Conservation (phyloP, 2,113 vertebrate species). For the Platysternon megacephalum region DNA sequence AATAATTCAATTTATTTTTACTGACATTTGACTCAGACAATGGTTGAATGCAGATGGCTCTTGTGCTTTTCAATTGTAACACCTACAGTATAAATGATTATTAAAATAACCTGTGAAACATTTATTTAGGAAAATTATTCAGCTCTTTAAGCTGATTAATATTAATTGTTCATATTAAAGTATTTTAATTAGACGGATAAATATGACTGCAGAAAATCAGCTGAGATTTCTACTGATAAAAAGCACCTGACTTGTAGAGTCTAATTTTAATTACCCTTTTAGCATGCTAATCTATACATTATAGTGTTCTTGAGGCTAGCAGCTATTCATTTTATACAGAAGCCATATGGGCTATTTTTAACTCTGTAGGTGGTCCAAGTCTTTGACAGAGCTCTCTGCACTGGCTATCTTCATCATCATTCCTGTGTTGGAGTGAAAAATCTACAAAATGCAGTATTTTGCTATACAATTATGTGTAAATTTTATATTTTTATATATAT, state of each 20-base stretch:
- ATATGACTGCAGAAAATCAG: conserved; percentile 65
- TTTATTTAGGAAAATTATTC: conserved; percentile 67
- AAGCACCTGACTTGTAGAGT: conserved; percentile 43
- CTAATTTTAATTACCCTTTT: conserved; percentile 74
- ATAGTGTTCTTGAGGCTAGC: conserved; percentile 29
- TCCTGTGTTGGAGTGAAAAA: conserved; percentile 24
- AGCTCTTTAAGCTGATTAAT: conserved; percentile 69
- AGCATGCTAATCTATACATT: conserved; percentile 32
- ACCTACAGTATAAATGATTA: conserved; percentile 39
- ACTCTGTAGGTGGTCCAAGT: conserved; percentile 38
- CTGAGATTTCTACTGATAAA: conserved; percentile 66
- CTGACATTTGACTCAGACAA: conserved; percentile 65
- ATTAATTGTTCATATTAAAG: conserved; percentile 65
- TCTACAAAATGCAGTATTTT: not conserved
- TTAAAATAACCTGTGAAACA: conserved; percentile 50
- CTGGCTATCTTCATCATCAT: conserved; percentile 26
- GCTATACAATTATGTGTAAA: not conserved
- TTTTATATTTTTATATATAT: not conserved
- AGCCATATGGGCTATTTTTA: conserved; percentile 51
- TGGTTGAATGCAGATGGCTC: conserved; percentile 57
- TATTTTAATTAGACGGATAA: conserved; percentile 66
- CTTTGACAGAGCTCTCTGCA: not conserved
- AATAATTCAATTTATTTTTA: conserved; percentile 42
- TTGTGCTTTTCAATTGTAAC: conserved; percentile 49
- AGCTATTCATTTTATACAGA: conserved; percentile 63